Conservation (phyloP, 2,113 vertebrate genomes). For the Aramus guarauna region DNA sequence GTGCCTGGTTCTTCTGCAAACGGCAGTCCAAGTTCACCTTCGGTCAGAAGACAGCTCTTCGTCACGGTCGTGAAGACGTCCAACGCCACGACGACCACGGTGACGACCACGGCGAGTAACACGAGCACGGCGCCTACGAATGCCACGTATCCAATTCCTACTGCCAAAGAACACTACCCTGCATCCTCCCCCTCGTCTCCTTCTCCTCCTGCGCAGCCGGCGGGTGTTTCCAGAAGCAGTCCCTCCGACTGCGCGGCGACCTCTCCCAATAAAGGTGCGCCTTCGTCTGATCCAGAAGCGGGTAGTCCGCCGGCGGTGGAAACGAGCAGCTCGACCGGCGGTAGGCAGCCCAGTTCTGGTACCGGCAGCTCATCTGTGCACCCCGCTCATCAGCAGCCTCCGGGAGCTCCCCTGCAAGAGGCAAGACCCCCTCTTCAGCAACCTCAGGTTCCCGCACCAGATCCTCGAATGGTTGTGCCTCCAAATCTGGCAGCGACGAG, state of each 20-base stretch:
- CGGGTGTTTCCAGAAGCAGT: constrained; percentile 73
- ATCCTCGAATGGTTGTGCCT: constrained; percentile 78
- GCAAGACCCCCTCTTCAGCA: constrained; percentile 73
- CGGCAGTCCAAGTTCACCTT: constrained; percentile 86
- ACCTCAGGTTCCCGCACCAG: constrained; percentile 77
- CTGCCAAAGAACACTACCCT: constrained; percentile 84
- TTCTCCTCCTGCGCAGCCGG: constrained; percentile 74
- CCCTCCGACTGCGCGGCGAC: constrained; percentile 69
- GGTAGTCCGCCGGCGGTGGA: constrained; percentile 71
- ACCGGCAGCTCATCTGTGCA: constrained; percentile 68
- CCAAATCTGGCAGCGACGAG: constrained; percentile 57
- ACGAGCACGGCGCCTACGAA: constrained; percentile 73
- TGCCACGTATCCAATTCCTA: constrained; percentile 76
- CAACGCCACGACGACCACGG: constrained; percentile 75
- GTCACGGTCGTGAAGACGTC: constrained; percentile 86
- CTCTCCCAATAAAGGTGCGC: constrained; percentile 76
- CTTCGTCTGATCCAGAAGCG: constrained; percentile 66
- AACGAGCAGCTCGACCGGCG: neutral
- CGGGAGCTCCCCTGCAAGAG: constrained; percentile 72
- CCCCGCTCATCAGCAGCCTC: constrained; percentile 71
- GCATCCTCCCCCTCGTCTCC: constrained; percentile 77
- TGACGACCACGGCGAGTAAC: constrained; percentile 79
- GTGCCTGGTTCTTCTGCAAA: constrained; percentile 74
- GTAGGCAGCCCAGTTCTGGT: constrained; percentile 65
- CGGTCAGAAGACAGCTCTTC: constrained; percentile 94